Evolutionary conservation across 2,113 vertebrate species (phyloP), one percentile per base, ranked within the genome.

Genomic region (Jaculus jaculus): DNA sequence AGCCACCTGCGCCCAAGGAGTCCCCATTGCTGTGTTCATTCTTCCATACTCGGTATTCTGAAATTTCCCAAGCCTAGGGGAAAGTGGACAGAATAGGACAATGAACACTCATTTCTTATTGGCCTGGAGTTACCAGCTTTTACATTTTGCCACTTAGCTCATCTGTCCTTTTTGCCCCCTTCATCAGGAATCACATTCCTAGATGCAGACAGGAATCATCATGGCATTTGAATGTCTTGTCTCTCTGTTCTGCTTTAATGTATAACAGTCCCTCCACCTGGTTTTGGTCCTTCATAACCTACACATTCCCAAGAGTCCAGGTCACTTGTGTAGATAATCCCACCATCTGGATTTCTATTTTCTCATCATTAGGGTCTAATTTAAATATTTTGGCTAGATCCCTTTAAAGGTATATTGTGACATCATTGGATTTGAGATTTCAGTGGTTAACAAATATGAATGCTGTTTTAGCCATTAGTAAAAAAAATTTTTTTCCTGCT

Each of bases 361-460:
- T 34, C 78, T 92, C 47, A 16, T 24, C n/a, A 78, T 30, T 58
- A 32, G 71, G 74, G 34, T 91, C 66, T 75, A 78, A 58, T 77
- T 77, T 51, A 84, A 88, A 39, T 82, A 65, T 83, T 88, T 93
- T 87, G 54, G 20, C 54, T 61, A n/a, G 80, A 71, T 92, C 7
- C 37, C 65, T 88, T 18, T 32, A 30, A 65, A 91, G 39, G 66
- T 86, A 58, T 71, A 24, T 6, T 60, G 21, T 37, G 24, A 72
- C 4, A 0, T 32, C 8, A 2, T 66, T 73, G 18, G 26, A 3
- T 89, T 58, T 81, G 84, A 88, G 30, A 1, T 75, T 32, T 34
- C 18, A 13, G 3, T 9, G 23, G 47, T 68, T 88, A 88, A 88
- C 63, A 91, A 47, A 54, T 51, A 32, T 5, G 28, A 63, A 32